These are phyloP conservation scores for Lateolabrax maculatus DNA, from an alignment of 2,797 vertebrate genomes.

Conservation along the genomic window DNA sequence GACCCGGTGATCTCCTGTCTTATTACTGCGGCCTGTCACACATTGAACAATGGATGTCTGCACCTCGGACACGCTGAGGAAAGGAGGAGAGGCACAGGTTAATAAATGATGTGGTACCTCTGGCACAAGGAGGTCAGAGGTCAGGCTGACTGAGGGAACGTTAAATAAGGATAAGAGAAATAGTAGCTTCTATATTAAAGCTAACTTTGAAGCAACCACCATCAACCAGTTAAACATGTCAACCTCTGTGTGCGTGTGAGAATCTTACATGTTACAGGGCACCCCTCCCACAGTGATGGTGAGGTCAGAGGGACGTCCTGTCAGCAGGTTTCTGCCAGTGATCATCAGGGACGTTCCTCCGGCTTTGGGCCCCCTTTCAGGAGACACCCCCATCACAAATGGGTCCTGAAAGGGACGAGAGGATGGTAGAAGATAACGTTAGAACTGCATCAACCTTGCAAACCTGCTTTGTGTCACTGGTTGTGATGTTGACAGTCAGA, in stretches of 20 bases:
- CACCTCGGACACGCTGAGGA: conserved; percentile 85
- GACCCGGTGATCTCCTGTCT: conserved; percentile 85
- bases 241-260: neutral
- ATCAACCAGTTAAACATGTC: neutral
- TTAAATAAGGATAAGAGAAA: neutral
- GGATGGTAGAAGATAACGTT: neutral
- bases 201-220: neutral
- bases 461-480: no score
- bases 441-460: neutral
- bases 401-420: conserved; percentile 86
- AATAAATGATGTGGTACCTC: neutral
- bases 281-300: conserved; percentile 89
- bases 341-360: conserved; percentile 93
- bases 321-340: conserved; percentile 90
- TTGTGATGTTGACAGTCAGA: no score
- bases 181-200: neutral
- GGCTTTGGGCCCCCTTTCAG: conserved; percentile 91
- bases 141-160: neutral
- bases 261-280: conserved; percentile 91
- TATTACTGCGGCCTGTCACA: conserved; percentile 88
- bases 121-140: conserved; percentile 5
- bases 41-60: conserved; percentile 88
- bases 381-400: conserved; percentile 89
- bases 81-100: conserved; percentile 1
- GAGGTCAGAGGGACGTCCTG: conserved; percentile 90